Evolutionary conservation across 2,113 vertebrate species (phyloP), one percentile per base, ranked within the genome.

Genomic region (Lagopus leucura): DNA sequence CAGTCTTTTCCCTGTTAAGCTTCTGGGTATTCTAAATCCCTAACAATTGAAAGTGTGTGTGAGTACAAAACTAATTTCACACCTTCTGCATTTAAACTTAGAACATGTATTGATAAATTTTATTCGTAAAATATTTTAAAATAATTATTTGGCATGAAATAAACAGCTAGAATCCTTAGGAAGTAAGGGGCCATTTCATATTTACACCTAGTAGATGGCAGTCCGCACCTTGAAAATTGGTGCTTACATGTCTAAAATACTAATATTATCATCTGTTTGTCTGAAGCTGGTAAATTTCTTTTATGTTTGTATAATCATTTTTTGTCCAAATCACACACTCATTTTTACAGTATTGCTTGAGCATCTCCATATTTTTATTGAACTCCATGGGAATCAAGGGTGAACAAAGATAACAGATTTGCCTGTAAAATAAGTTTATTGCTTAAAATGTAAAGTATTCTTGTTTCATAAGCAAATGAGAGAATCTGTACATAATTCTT

Each of bases 41-140:
- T 79, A 93, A 63, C 57, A 94, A 95, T 77, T 19, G 58, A 94
- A 97, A 92, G 48, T 75, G 92, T 0, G 2, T 67, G 92, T 74
- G 47, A 84, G 22, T 91, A 88, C 47, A 94, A 81, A 96, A 95
- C 77, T 95, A 96, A 97, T 97, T 97, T 98, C 96, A 96, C 92
- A 97, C 95, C 81, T 97, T 86, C 74, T 91, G 64, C 42, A 72
- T 69, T 93, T 94, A 94, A 96, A 88, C 66, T 47, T 88, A 64
- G 73, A 88, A 82, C 88, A 75, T 38, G 25, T 92, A 93, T 92
- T 96, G 73, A 94, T 86, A 81, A 65, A 87, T 95, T 95, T 97
- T 90, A 96, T 97, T 97, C 95, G 93, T 28, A 96, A 94, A 97
- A 94, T 92, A 94, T 88, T 67, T 70, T 86, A 91, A 96, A 96